Evolutionary conservation across 2,797 vertebrate species (phyloP).

Genomic region (Muscicapa striata): DNA sequence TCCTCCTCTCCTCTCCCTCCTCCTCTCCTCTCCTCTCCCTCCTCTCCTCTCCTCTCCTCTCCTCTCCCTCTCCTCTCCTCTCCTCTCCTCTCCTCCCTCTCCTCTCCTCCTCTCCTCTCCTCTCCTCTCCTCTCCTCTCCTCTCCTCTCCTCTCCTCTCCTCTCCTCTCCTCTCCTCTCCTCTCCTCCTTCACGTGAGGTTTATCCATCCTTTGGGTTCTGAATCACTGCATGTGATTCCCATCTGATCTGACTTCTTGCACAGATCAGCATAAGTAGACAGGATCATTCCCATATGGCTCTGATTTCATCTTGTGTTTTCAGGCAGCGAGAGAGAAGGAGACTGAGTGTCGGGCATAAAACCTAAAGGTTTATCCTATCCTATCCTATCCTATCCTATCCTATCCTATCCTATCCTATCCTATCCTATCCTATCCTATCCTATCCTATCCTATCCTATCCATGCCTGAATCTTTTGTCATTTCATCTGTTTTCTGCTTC

Average conservation of each 20-base stretch:
- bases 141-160: neutral
- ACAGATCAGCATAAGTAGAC: neutral
- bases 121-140: neutral
- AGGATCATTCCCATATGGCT: rapidly evolving
- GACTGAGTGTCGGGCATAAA: neutral
- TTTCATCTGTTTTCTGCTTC: neutral
- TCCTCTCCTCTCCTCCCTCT: no score
- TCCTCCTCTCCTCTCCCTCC: no score
- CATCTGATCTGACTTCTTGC: neutral
- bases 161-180: no score
- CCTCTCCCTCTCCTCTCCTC: neutral
- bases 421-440: neutral
- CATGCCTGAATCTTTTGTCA: neutral
- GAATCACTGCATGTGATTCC: neutral
- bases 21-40: no score
- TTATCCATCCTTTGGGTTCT: neutral
- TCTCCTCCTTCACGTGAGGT: no score
- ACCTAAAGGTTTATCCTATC: neutral
- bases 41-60: neutral
- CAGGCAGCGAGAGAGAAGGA: neutral
- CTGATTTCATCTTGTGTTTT: neutral
- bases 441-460: neutral
- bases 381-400: neutral
- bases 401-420: neutral
- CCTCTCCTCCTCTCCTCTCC: neutral